Conservation (phyloP, 2,888 invertebrate genomes). For the Ophraella communa region DNA sequence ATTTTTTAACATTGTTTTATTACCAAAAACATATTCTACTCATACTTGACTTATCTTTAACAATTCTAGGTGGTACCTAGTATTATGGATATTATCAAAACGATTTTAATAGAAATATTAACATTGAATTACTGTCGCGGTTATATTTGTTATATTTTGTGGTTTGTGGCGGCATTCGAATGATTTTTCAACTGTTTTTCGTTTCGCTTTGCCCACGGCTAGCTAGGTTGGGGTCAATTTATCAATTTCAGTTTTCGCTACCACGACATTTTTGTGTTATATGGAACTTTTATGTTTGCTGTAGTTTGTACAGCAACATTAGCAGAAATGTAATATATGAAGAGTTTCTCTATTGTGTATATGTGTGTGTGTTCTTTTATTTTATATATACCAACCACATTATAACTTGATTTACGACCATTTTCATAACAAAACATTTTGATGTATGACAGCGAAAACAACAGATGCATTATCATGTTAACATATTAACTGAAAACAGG, state of each 20-base stretch:
- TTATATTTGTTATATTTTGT: slow-evolving; percentile 32
- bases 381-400: slow-evolving; percentile 46
- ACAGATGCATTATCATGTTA: slow-evolving; percentile 48
- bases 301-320: slow-evolving; percentile 50
- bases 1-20: too few relatives aligned
- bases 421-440: slow-evolving; percentile 46
- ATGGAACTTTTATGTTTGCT: slow-evolving; percentile 49
- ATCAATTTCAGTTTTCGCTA: slow-evolving; percentile 52
- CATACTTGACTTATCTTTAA: too few relatives aligned
- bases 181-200: slow-evolving; percentile 43
- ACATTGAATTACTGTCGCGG: slow-evolving; percentile 41
- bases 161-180: slow-evolving; percentile 45
- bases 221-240: slow-evolving; percentile 45
- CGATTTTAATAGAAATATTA: slow-evolving; percentile 28
- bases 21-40: too few relatives aligned
- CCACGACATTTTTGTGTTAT: slow-evolving; percentile 49
- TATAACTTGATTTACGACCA: slow-evolving; percentile 46
- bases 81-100: slow-evolving; percentile 16
- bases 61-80: too few relatives aligned
- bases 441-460: slow-evolving; percentile 46
- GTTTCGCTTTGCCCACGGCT: slow-evolving; percentile 42
- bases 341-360: slow-evolving; percentile 49
- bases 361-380: slow-evolving; percentile 44
- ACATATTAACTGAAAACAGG: slow-evolving; percentile 42
- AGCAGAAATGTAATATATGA: slow-evolving; percentile 51